Base-by-base conservation (phyloP, 2,888 invertebrate species). In the Philereme vetulata region DNA sequence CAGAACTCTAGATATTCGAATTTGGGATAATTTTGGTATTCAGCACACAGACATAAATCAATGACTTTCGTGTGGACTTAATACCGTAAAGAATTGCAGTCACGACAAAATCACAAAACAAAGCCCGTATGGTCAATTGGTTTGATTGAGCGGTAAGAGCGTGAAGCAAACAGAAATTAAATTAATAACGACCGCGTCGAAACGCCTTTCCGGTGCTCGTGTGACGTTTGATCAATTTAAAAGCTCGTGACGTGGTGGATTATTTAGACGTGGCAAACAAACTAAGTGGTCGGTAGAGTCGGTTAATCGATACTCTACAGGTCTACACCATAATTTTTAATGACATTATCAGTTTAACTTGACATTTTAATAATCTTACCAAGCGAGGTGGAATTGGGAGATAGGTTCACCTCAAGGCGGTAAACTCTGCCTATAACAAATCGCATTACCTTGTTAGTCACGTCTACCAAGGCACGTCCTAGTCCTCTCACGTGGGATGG, bases 161-260 rank as follows among this genome's bases (percentile, higher is more conserved):
- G 65, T 54, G 65, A 64, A 53, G 55, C 62, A 62, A 66, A 64
- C 56, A 57, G 36, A 59, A 47, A 65, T 68, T 55, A 51, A 60
- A 57, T 52, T 57, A 57, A 55, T 63, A 64, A 64, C 56, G 56
- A 64, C 54, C 65, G 54, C 59, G 57, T 62, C 56, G 64, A 71
- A 76, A 70, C 73, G 71, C 62, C 35, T 66, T 67, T 67, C 65
- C 68, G 71, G 68, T 70, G 69, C 59, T 62, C 71, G 44, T 50
- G 49, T 67, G 48, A 6, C 46, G 66, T 74, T 78, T 77, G 74
- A 83, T 82, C 79, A 80, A 68, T 68, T 73, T 77, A 74, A 81
- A 81, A 81, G 77, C 72, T 65, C 56, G 70, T 78, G 76, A 76
- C 73, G 54, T 53, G 47, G 45, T 51, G 44, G 35, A 51, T 55